A percentile compares a stretch with the other conserved stretches of the same genome.
Evolutionary conservation across 2,888 invertebrate genomes (phyloP).

Genomic region (Ennomos erosarius): DNA sequence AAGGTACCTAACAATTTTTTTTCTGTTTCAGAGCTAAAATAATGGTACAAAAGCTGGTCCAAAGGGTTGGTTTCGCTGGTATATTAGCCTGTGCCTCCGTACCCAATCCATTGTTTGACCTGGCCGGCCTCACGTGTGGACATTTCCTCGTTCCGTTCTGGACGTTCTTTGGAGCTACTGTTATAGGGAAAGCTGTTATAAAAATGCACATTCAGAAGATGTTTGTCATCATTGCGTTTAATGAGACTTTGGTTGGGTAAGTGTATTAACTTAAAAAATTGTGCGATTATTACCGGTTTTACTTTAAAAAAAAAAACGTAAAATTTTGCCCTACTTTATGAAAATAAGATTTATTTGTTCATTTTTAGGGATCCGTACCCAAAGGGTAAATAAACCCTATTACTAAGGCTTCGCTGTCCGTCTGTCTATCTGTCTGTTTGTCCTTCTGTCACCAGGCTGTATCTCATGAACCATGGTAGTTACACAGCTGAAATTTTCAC

Average conservation of each 20-base stretch:
- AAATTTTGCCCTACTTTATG: too few relatives aligned
- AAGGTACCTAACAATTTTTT: neutral
- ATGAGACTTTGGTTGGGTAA: slow-evolving; percentile 95
- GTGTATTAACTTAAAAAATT: slow-evolving; percentile 48
- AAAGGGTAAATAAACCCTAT: too few relatives aligned
- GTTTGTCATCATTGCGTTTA: slow-evolving; percentile 98
- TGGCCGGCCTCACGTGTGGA: slow-evolving; percentile 99
- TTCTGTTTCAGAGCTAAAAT: slow-evolving; percentile 88
- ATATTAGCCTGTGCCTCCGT: slow-evolving; percentile 98
- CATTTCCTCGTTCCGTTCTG: slow-evolving; percentile 99
- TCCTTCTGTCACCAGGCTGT: too few relatives aligned
- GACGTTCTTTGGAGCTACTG: slow-evolving; percentile 99
- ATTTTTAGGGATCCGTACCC: too few relatives aligned
- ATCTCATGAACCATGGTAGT: too few relatives aligned
- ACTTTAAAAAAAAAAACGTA: too few relatives aligned
- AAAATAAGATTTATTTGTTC: too few relatives aligned
- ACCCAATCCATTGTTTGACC: slow-evolving; percentile 99
- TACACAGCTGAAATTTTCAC: too few relatives aligned
- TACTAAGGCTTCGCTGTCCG: too few relatives aligned
- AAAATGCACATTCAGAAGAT: slow-evolving; percentile 99
- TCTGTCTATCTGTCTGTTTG: too few relatives aligned
- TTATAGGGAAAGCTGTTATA: slow-evolving; percentile 98
- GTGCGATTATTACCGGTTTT: too few relatives aligned
- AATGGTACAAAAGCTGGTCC: slow-evolving; percentile 94
- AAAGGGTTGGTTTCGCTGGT: slow-evolving; percentile 97